A percentile compares a stretch with the other conserved stretches of the same genome.
These are phyloP conservation scores for Pyrgilauda ruficollis DNA, from an alignment of 2,113 vertebrate genomes.

Conservation along the genomic window DNA sequence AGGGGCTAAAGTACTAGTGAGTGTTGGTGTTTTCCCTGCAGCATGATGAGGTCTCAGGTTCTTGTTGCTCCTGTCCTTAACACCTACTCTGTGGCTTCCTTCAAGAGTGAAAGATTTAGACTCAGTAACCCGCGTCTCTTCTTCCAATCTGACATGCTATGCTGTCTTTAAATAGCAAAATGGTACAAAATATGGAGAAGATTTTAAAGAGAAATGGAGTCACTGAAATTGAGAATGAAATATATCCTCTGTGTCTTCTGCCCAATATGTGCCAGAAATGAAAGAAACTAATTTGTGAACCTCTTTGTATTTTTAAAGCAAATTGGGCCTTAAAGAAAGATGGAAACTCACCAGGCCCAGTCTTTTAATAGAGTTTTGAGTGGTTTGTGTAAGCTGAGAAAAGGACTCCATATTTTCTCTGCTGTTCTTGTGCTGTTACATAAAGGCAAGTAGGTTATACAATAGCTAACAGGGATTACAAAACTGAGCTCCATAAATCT, in stretches of 20 bases:
- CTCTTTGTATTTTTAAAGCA: not conserved
- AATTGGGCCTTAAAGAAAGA: not conserved
- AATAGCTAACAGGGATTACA: slow-evolving; percentile 5
- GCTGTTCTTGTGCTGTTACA: not conserved
- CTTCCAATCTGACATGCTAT: not conserved
- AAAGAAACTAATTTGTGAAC: not conserved
- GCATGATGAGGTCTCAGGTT: not conserved
- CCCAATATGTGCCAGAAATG: not conserved
- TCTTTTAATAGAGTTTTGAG: not conserved
- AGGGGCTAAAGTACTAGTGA: not conserved
- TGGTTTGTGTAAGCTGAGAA: not conserved
- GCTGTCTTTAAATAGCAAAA: not conserved
- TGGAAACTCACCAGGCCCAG: not conserved
- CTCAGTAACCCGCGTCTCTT: not conserved
- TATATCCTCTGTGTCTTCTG: not conserved
- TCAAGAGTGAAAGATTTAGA: not conserved
- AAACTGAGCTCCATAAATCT: not conserved
- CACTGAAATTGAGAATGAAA: not conserved
- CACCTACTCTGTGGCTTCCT: not conserved
- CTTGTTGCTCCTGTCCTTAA: not conserved
- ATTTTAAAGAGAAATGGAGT: not conserved
- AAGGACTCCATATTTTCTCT: not conserved
- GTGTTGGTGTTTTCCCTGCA: not conserved
- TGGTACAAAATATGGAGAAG: not conserved
- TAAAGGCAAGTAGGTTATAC: slow-evolving; percentile 8